Percentiles rank a stretch among this genome's conserved stretches.
Conservation (phyloP, 2,888 invertebrate species). For the Synanthedon andrenaeformis region DNA sequence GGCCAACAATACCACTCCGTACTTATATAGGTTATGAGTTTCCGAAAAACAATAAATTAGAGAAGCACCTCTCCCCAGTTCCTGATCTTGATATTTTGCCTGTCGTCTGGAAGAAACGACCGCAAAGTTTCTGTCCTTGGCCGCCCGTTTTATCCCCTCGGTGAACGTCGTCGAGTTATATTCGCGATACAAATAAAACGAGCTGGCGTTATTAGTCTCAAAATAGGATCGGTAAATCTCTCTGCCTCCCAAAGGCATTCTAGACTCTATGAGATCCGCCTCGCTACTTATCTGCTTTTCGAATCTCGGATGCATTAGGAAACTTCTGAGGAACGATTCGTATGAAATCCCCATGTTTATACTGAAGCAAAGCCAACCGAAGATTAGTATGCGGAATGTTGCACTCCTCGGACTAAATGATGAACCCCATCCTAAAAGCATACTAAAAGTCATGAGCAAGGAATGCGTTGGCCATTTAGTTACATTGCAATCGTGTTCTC, state of each 20-base stretch:
- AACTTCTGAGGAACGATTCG: slow-evolving; percentile 62
- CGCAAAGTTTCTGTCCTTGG: slow-evolving; percentile 50
- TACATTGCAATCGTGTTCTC: slow-evolving; percentile 31
- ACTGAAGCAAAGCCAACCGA: slow-evolving; percentile 60
- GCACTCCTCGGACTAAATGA: slow-evolving; percentile 45
- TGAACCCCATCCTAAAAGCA: slow-evolving; percentile 60
- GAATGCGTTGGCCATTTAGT: slow-evolving; percentile 62
- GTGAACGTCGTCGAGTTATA: slow-evolving; percentile 52
- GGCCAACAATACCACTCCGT: slow-evolving; percentile 56
- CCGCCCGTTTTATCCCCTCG: slow-evolving; percentile 48
- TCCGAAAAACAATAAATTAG: slow-evolving; percentile 60
- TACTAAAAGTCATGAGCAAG: slow-evolving; percentile 54
- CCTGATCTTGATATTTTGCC: slow-evolving; percentile 55
- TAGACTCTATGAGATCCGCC: slow-evolving; percentile 51
- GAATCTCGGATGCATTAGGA: slow-evolving; percentile 64
- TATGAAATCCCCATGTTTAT: slow-evolving; percentile 63
- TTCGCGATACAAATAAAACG: slow-evolving; percentile 61
- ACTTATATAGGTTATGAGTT: slow-evolving; percentile 57
- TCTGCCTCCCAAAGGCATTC: slow-evolving; percentile 56
- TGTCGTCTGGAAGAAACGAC: slow-evolving; percentile 57
- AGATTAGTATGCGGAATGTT: slow-evolving; percentile 53
- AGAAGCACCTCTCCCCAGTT: slow-evolving; percentile 49
- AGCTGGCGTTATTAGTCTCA: slow-evolving; percentile 57
- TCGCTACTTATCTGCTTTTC: slow-evolving; percentile 62
- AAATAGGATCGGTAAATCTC: slow-evolving; percentile 64